Evolutionary conservation across 2,888 invertebrate species (phyloP), one percentile per base, ranked within the genome.

Genomic region (Macrostomum cliftonense): DNA sequence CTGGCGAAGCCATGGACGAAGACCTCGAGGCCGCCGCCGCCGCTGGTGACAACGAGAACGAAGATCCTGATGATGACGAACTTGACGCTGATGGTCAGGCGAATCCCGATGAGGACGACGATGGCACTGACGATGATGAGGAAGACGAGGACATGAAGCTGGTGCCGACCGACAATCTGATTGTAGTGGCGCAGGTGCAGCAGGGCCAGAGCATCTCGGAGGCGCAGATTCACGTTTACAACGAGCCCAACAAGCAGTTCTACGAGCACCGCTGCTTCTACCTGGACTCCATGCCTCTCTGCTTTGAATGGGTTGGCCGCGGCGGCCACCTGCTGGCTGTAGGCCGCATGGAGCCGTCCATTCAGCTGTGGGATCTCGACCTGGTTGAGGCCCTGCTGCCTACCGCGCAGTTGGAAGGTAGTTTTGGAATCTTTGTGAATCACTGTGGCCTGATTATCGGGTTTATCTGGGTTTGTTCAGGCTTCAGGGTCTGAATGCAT

Each of bases 311-410:
- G 4, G 37, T n/a, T n/a, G 43, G 49, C 12, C 28, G 54, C 53
- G 12, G 56, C 77, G 82, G 81, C 16, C 93, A 88, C 69, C 78
- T 87, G 58, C 81, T 88, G 59, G 93, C 91, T 0, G 77, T 93
- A 50, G 93, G 89, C 12, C 81, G 81, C 37, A 89, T 95, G 87
- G 80, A 81, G 54, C 82, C 88, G 0, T 77, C 83, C 40, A 89
- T 95, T 50, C 83, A 87, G 59, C 78, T 95, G n/a, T 97, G 93
- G 91, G 91, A 95, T 71, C 71, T 95, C 42, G 93, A 95, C 71
- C 76, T 95, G 51, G 80, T 91, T 56, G 86, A 93, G 64, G 80
- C 81, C 51, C 73, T 91, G 39, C 87, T 88, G 63, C 88, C 95
- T 1, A 81, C 81, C 0, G 83, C 81, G 63, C 80, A 78, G 57